Percentiles rank a stretch among this genome's conserved stretches.
Conservation (phyloP, 2,888 invertebrate species). For the Nasonovia ribisnigri region DNA sequence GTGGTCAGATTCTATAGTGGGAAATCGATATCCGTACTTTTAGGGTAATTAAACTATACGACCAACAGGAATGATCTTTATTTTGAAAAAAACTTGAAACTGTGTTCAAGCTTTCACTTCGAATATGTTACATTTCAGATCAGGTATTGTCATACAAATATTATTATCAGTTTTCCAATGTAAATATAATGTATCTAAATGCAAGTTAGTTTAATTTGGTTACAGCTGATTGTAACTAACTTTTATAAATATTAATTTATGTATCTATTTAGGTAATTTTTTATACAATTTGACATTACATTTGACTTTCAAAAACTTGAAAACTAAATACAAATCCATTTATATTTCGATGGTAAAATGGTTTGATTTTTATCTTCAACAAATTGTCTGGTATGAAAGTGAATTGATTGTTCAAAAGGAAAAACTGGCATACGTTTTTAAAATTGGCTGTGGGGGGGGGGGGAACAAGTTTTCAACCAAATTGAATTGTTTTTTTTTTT, state of each 20-base stretch:
- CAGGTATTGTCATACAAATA: not conserved
- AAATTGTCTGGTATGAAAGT: no score
- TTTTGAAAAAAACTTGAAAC: not conserved
- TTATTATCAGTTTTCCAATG: not conserved
- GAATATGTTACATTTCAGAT: not conserved
- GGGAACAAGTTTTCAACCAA: no score
- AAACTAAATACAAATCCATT: not conserved
- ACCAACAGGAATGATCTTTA: not conserved
- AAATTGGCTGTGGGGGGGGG: no score
- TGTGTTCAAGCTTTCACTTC: not conserved
- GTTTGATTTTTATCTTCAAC: no score
- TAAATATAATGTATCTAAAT: not conserved
- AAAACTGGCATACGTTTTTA: no score
- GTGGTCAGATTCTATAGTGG: not conserved
- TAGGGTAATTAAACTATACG: not conserved
- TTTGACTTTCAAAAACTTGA: not conserved
- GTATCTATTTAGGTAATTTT: not conserved
- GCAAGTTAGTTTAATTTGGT: not conserved
- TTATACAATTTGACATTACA: not conserved
- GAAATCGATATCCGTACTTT: not conserved
- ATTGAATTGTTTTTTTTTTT: no score
- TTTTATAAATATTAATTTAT: not conserved
- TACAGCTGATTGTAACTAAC: not conserved
- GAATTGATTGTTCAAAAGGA: no score
- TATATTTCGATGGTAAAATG: not conserved